A percentile compares a stretch with the other conserved stretches of the same genome.
Evolutionary conservation across 2,888 invertebrate species (phyloP).

Genomic region (Heliconius aoede): DNA sequence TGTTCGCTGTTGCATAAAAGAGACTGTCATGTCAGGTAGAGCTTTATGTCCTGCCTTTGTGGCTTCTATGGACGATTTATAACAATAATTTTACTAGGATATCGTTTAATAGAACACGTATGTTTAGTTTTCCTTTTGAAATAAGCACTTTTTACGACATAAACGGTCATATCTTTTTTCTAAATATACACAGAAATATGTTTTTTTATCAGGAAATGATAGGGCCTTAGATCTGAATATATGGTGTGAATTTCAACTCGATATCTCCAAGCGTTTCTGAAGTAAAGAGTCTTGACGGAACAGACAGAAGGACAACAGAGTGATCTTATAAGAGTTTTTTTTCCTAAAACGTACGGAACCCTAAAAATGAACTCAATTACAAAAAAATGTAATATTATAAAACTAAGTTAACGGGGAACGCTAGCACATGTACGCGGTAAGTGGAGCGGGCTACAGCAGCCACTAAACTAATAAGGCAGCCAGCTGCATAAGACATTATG

Average conservation of each 20-base stretch:
- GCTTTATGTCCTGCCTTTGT: conserved; percentile 48
- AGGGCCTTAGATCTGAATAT: no score
- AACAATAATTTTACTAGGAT: neutral
- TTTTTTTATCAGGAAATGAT: no score
- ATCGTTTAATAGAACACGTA: neutral
- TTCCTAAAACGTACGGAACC: no score
- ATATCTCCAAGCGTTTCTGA: no score
- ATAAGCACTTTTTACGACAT: no score
- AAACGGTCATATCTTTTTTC: no score
- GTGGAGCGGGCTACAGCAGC: conserved; percentile 3
- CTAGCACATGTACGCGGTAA: neutral
- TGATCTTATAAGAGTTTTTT: no score
- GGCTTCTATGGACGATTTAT: conserved; percentile 17
- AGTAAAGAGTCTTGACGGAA: no score
- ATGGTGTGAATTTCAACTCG: no score
- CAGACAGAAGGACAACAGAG: no score
- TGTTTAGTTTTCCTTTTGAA: no score
- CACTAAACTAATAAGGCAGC: conserved; percentile 14
- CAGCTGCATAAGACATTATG: conserved; percentile 4
- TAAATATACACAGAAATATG: no score
- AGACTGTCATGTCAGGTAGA: conserved; percentile 55
- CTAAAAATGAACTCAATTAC: neutral
- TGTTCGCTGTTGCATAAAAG: conserved; percentile 53
- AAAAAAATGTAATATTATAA: neutral
- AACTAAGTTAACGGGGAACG: neutral